phyloP scores from a whole-genome alignment of 2,888 invertebrate genomes.

The Polydrusus pterygomalis region DNA sequence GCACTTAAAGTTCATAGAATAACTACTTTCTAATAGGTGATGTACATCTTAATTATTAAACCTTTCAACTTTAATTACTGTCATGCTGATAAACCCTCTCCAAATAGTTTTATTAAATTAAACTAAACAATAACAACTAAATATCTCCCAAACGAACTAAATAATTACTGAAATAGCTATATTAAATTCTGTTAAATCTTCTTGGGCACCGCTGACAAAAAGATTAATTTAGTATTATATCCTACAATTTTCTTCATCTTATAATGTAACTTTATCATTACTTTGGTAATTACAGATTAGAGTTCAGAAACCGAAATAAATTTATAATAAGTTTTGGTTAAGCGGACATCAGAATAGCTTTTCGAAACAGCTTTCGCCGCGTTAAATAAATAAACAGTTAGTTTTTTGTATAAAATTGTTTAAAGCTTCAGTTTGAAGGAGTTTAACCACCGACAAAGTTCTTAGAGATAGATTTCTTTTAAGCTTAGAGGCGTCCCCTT shows the following conservation, averaged over 20 bases:
- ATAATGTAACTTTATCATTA: slow-evolving; percentile 12
- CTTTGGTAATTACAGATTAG: neutral
- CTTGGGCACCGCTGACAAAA: neutral
- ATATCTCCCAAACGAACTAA: neutral
- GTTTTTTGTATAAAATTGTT: slow-evolving; percentile 45
- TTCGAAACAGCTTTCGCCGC: slow-evolving; percentile 13
- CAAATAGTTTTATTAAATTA: no score
- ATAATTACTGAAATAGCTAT: neutral
- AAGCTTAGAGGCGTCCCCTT: slow-evolving; percentile 44
- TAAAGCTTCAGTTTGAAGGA: slow-evolving; percentile 39
- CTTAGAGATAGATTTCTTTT: slow-evolving; percentile 47
- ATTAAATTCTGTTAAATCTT: neutral
- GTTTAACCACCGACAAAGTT: slow-evolving; percentile 50
- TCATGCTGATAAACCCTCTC: no score
- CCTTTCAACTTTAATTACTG: no score
- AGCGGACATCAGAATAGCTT: slow-evolving; percentile 22
- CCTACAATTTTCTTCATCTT: neutral
- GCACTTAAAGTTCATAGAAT: no score
- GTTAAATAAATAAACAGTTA: slow-evolving; percentile 37
- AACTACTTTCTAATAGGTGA: no score
- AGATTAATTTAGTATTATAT: slow-evolving; percentile 1
- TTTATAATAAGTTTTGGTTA: slow-evolving; percentile 3
- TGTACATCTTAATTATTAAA: neutral
- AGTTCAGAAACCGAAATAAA: slow-evolving; percentile 12
- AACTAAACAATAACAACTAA: no score